Evolutionary conservation across 2,113 vertebrate genomes (phyloP).

Genomic region (Sterrhoptilus dennistouni): DNA sequence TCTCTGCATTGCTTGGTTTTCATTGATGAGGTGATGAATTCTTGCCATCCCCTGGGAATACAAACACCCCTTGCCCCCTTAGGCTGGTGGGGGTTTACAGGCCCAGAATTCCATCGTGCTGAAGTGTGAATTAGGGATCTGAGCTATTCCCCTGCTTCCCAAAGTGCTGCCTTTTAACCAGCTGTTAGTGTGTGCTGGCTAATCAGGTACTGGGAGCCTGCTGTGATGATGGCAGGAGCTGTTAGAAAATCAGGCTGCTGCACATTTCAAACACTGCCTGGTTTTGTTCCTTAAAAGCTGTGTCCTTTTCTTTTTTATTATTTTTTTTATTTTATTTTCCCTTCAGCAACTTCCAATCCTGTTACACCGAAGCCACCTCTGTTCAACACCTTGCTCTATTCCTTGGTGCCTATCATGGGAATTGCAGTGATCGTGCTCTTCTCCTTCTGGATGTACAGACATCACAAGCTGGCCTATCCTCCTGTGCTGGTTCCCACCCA

Average conservation of each 20-base stretch:
- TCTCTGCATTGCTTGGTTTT: background rate
- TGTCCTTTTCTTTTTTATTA: background rate
- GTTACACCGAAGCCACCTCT: constrained; percentile 88
- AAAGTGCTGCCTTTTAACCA: background rate
- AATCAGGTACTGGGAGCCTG: background rate
- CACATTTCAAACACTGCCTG: background rate
- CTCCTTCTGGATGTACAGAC: constrained; percentile 98
- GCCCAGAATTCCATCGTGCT: background rate
- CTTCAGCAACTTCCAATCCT: constrained; percentile 91
- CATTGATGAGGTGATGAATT: background rate
- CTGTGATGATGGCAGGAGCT: background rate
- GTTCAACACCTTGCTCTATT: constrained; percentile 94
- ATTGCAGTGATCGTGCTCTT: constrained; percentile 91
- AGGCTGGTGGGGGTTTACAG: background rate
- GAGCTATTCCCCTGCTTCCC: background rate
- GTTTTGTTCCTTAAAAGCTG: background rate
- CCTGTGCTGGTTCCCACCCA: constrained; percentile 97
- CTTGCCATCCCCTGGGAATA: background rate
- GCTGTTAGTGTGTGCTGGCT: background rate
- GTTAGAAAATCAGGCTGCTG: background rate
- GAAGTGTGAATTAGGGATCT: background rate
- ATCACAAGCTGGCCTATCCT: constrained; percentile 97
- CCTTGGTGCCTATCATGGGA: constrained; percentile 93
- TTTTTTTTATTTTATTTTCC: too few relatives aligned
- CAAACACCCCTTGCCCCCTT: rapidly evolving